These are phyloP conservation scores for Lindbergichthys nudifrons DNA, from an alignment of 2,797 vertebrate genomes.

Conservation along the genomic window DNA sequence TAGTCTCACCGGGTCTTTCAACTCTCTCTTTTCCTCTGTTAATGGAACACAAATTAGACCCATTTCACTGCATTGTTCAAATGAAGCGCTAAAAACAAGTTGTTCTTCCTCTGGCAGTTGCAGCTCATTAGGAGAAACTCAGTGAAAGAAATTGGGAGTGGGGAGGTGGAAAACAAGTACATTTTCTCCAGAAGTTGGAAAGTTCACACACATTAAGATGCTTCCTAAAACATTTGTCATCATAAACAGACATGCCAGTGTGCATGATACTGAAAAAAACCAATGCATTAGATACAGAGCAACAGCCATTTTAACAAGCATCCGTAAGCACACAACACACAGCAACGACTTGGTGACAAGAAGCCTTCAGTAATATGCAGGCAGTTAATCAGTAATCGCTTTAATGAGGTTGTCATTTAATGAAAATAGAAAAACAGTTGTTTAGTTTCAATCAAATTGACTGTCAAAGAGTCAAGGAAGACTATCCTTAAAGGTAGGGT, in stretches of 20 bases:
- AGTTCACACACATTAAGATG: conserved; percentile 44
- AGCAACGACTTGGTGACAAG: conserved; percentile 1
- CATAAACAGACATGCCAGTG: conserved; percentile 30
- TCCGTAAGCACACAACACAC: conserved; percentile 15
- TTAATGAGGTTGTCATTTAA: conserved; percentile 27
- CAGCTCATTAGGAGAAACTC: conserved; percentile 61
- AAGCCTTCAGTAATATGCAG: conserved; percentile 4
- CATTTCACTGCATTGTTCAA: conserved; percentile 47
- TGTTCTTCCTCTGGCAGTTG: conserved; percentile 48
- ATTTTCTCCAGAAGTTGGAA: conserved; percentile 28
- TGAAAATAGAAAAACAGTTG: conserved; percentile 21
- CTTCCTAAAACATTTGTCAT: conserved; percentile 54
- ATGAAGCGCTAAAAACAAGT: conserved; percentile 41
- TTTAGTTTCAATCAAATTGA: conserved; percentile 10
- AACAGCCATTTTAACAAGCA: conserved; percentile 13
- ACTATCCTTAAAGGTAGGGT: too few species aligned
- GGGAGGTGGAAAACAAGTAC: conserved; percentile 24
- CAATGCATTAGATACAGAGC: conserved; percentile 8
- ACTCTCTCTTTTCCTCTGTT: conserved; percentile 28
- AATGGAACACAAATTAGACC: conserved; percentile 62
- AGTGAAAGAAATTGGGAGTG: conserved; percentile 40
- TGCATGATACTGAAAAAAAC: not conserved
- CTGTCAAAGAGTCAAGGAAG: not conserved
- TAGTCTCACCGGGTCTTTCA: conserved; percentile 31
- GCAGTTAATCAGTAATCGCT: conserved; percentile 13